Conservation (phyloP, 1,140 invertebrate genomes). For the Andrena cerasifolii region DNA sequence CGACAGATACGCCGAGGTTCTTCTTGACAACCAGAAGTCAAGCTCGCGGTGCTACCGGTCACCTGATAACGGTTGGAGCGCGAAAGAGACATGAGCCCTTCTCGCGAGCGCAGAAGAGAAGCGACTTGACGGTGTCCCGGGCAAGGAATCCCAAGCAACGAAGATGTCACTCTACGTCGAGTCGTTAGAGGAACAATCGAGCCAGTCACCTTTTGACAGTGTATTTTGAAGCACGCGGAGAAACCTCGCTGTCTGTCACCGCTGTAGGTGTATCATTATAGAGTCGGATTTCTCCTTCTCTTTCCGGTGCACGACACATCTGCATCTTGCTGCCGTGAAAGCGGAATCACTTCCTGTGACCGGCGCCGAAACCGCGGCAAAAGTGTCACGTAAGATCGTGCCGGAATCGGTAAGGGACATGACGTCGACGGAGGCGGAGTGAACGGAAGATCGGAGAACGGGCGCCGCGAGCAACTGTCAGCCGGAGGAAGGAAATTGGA, state of each 20-base stretch:
- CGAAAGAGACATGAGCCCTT: background rate
- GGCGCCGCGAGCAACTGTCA: conserved; percentile 8
- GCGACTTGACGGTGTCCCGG: background rate
- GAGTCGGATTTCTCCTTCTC: conserved; percentile 19
- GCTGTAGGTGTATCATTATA: conserved; percentile 53
- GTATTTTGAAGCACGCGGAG: background rate
- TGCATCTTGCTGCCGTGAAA: conserved; percentile 45
- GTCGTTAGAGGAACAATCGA: conserved; percentile 20
- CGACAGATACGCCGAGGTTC: no score
- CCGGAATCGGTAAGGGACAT: background rate
- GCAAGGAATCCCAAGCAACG: background rate
- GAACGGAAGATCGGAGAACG: background rate
- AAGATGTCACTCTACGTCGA: conserved; percentile 16
- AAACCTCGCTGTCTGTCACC: conserved; percentile 28
- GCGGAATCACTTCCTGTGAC: conserved; percentile 41
- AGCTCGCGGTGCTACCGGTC: no score
- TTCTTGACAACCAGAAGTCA: no score
- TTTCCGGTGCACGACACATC: conserved; percentile 27
- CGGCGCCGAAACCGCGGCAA: background rate
- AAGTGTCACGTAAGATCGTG: conserved; percentile 27
- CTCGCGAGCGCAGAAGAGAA: background rate
- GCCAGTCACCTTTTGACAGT: background rate
- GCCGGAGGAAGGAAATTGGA: background rate
- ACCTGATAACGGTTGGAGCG: background rate
- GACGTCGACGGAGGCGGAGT: background rate